These are phyloP conservation scores for Glossophaga mutica DNA, from an alignment of 2,797 vertebrate species.

Conservation along the genomic window DNA sequence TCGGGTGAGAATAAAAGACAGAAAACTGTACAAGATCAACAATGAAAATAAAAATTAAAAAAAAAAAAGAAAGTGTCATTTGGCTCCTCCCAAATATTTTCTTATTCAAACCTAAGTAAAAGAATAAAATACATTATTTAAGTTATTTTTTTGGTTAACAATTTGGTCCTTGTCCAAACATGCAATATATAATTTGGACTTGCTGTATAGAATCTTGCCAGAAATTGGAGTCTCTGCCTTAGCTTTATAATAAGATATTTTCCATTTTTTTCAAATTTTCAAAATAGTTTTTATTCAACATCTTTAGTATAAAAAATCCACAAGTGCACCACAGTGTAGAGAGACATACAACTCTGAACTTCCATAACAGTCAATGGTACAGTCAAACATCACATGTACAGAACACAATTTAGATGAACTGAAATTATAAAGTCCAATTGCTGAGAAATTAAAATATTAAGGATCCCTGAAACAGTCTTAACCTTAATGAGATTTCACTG, in stretches of 20 bases:
- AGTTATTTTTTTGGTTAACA: neutral
- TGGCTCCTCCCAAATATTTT: neutral
- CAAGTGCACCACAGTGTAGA: constrained; percentile 94
- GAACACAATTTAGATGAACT: constrained; percentile 75
- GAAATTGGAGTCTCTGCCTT: neutral
- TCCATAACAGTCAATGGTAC: constrained; percentile 81
- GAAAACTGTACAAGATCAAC: no score
- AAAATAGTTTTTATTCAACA: constrained; percentile 98
- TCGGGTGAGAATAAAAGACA: no score
- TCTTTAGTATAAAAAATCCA: constrained; percentile 96
- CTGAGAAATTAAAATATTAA: constrained; percentile 85
- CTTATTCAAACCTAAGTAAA: neutral
- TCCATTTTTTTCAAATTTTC: constrained; percentile 83
- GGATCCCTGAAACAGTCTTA: constrained; percentile 92
- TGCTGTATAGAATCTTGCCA: neutral
- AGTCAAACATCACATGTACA: constrained; percentile 80
- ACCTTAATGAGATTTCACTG: constrained; percentile 77
- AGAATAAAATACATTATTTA: neutral
- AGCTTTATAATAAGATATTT: neutral
- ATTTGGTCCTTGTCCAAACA: neutral
- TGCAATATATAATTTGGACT: neutral
- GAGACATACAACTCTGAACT: constrained; percentile 81
- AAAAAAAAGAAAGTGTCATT: neutral
- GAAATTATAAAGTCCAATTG: constrained; percentile 87
- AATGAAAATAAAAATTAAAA: no score